Base-by-base conservation (phyloP, 2,113 vertebrate species). In the Pollachius pollachius region DNA sequence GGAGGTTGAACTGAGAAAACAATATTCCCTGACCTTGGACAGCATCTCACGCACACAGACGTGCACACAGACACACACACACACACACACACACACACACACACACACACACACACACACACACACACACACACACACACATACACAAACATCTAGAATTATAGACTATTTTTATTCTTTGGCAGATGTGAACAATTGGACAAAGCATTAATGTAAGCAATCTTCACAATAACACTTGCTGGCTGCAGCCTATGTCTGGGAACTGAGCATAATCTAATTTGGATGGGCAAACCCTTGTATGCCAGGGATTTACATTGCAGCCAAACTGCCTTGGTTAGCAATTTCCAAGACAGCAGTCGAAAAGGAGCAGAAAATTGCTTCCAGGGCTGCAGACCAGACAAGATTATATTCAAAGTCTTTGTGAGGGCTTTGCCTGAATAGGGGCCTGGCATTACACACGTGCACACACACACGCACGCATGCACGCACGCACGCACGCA, bases 291-390 rank as follows among this genome's bases (percentile, higher is more conserved):
- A 84, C 87, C 88, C 86, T 85, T 84, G 87, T 86, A 85, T 91
- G 92, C 90, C 93, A 90, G 87, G 88, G 85, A 91, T 94, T 92
- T 92, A 88, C 89, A 89, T 83, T 90, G 90, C 85, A 82, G 90
- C 90, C 90, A 94, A 94, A 92, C 92, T 89, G 83, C 89, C 91
- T 87, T 85, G 84, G 81, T 91, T 95, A 92, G 90, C 89, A 91
- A 89, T 88, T 88, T 90, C 88, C 80, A 92, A 92, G 85, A 92
- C 84, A 91, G 88, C 79, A 88, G 88, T 84, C 90, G 86, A 91
- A 89, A 92, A 90, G 87, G 82, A 91, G 92, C 87, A 92, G 91
- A 94, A 93, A 93, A 94, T 91, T 93, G 87, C 90, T 93, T 90
- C 84, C 86, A 89, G 82, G 82, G 86, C 89, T 92, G 84, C 84